phyloP scores from a whole-genome alignment of 2,888 invertebrate species.

The Tipula unca region DNA sequence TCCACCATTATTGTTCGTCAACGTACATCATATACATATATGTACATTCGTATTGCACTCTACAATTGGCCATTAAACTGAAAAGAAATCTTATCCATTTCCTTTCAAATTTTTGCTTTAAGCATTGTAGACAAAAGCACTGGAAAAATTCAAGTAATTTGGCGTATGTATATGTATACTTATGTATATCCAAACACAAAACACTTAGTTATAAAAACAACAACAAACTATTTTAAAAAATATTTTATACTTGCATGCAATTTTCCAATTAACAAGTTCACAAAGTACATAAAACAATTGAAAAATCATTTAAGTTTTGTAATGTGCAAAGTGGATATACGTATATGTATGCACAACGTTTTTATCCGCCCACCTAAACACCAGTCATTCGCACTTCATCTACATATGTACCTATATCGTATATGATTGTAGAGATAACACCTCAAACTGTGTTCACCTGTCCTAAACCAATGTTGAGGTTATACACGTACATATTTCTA shows the following conservation, averaged over 20 bases:
- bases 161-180: no score
- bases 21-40: no score
- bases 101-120: not conserved
- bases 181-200: no score
- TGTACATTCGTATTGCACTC: no score
- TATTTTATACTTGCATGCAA: not conserved
- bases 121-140: not conserved
- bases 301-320: not conserved
- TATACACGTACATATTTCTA: no score
- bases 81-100: not conserved
- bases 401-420: no score
- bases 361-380: not conserved
- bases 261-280: conserved; percentile 9
- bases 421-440: not conserved
- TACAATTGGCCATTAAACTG: not conserved
- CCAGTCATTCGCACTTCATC: not conserved
- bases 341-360: not conserved
- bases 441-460: not conserved
- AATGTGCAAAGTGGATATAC: not conserved
- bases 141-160: not conserved
- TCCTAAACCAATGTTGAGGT: not conserved
- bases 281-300: not conserved
- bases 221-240: not conserved
- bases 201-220: not conserved
- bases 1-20: no score